Conservation (phyloP, 2,888 invertebrate genomes). For the Trichacis sp. region DNA sequence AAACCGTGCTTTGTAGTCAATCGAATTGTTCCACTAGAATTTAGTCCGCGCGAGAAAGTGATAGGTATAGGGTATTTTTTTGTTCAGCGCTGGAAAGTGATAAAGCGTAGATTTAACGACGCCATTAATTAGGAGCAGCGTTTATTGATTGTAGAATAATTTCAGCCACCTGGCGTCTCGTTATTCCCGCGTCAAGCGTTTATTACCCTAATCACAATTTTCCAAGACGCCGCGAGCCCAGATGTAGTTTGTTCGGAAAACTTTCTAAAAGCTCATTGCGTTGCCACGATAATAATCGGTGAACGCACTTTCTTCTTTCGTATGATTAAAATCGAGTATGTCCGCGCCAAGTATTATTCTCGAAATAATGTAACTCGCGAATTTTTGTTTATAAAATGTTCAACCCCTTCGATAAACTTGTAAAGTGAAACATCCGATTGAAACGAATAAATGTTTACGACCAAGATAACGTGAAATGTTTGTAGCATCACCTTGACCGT, state of each 20-base stretch:
- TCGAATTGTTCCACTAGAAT: too few relatives aligned
- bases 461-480: not conserved
- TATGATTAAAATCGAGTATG: not conserved
- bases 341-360: not conserved
- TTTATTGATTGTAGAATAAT: slow-evolving; percentile 4
- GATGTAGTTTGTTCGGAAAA: not conserved
- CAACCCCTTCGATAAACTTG: too few relatives aligned
- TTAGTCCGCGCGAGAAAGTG: too few relatives aligned
- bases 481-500: not conserved
- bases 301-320: slow-evolving; percentile 2
- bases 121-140: not conserved
- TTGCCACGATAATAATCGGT: not conserved
- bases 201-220: slow-evolving; percentile 5
- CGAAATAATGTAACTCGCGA: too few relatives aligned
- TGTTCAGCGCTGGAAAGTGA: not conserved
- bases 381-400: too few relatives aligned
- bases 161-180: slow-evolving; percentile 3
- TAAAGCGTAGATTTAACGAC: not conserved
- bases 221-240: not conserved
- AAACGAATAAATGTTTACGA: not conserved
- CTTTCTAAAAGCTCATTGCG: not conserved
- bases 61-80: not conserved
- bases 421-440: not conserved
- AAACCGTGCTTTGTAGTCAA: too few relatives aligned
- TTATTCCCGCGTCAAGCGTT: slow-evolving; percentile 1